A percentile compares a stretch with the other conserved stretches of the same genome.
phyloP scores from a whole-genome alignment of 2,797 vertebrate genomes.

The Gallinago nigripennis region DNA sequence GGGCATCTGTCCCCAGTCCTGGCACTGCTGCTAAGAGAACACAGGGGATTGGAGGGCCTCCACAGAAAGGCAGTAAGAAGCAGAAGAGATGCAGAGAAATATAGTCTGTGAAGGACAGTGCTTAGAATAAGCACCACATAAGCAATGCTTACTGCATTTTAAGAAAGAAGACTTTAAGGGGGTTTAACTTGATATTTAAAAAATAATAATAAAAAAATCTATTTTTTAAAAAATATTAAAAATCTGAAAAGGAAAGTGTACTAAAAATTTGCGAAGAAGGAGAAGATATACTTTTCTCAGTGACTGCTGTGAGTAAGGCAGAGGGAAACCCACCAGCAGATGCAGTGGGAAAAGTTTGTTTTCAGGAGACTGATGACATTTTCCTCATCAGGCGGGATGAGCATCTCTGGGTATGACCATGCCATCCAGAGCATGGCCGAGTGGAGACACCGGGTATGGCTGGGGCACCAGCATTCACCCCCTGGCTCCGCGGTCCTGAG shows the following conservation, averaged over 20 bases:
- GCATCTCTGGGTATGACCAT: not conserved
- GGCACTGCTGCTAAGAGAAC: not conserved
- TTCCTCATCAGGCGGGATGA: not conserved
- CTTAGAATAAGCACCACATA: not conserved
- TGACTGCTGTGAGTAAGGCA: not conserved
- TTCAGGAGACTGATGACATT: not conserved
- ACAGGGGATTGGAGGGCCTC: rapidly evolving
- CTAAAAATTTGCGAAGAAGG: not conserved
- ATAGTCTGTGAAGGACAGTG: not conserved
- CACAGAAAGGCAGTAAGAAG: not conserved
- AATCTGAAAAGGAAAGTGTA: not conserved
- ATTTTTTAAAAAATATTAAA: not conserved
- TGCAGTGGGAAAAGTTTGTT: not conserved
- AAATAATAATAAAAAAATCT: not conserved
- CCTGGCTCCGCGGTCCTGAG: rapidly evolving
- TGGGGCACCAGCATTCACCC: not conserved
- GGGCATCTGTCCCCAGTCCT: not conserved
- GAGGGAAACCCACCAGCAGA: not conserved
- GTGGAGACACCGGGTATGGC: not conserved
- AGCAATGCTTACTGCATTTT: not conserved
- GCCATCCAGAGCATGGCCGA: not conserved
- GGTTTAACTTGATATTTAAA: not conserved
- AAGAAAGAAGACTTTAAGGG: not conserved
- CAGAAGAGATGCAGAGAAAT: not conserved
- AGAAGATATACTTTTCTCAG: not conserved